A percentile compares a stretch with the other conserved stretches of the same genome.
Conservation (phyloP, 2,113 vertebrate species). For the Oceanites oceanicus region DNA sequence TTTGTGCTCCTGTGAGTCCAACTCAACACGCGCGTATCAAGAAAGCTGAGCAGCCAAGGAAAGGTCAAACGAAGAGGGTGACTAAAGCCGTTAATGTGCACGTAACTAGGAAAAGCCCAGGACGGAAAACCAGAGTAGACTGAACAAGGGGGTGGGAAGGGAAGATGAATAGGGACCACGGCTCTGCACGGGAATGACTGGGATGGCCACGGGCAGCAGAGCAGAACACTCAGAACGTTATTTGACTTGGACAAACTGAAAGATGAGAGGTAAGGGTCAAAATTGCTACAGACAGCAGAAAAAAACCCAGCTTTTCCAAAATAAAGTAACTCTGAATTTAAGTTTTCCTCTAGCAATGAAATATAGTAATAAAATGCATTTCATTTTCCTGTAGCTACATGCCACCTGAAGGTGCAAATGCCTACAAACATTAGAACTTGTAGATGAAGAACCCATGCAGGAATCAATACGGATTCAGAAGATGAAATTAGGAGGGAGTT, state of each 20-base stretch:
- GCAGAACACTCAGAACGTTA: accelerated
- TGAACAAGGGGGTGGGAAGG: background rate
- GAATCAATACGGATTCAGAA: background rate
- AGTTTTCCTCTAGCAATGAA: background rate
- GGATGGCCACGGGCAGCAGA: background rate
- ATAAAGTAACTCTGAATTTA: background rate
- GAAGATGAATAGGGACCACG: background rate
- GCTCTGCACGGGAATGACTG: background rate
- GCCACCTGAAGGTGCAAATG: background rate
- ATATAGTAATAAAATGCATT: background rate
- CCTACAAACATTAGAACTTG: no score
- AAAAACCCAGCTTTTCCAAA: background rate
- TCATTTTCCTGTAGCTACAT: background rate
- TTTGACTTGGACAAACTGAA: background rate
- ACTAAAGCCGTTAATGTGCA: background rate
- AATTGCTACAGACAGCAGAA: background rate
- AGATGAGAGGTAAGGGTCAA: background rate
- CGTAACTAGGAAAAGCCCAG: background rate
- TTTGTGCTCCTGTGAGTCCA: background rate
- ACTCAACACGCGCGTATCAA: accelerated
- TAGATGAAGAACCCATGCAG: background rate
- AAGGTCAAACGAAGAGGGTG: background rate
- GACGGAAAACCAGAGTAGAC: background rate
- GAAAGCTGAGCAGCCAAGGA: background rate
- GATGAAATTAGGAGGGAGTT: background rate